Conservation (phyloP, 1,140 invertebrate genomes). For the Aethina tumida region DNA sequence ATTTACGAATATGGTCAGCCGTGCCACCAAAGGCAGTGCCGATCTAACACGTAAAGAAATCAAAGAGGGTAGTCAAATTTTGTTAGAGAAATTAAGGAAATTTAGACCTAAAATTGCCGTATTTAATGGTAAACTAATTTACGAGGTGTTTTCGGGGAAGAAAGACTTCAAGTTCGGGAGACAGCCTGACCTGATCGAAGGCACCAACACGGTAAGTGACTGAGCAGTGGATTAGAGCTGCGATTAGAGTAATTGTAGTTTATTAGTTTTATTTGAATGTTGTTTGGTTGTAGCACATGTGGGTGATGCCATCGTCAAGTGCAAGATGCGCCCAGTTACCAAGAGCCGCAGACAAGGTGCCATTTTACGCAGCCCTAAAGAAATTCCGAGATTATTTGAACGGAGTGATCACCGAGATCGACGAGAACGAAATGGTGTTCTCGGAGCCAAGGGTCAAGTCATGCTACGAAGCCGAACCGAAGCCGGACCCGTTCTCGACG, state of each 20-base stretch:
- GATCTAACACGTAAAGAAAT: conserved; percentile 95
- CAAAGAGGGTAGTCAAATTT: conserved; percentile 85
- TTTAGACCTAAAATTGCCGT: conserved; percentile 95
- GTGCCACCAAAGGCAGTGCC: conserved; percentile 90
- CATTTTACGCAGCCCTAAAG: conserved; percentile 90
- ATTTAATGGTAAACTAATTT: conserved; percentile 97
- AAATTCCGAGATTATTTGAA: conserved; percentile 93
- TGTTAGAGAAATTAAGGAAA: conserved; percentile 84
- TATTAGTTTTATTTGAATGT: neutral
- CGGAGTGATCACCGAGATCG: conserved; percentile 74
- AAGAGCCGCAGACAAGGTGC: conserved; percentile 91
- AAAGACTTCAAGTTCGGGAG: conserved; percentile 96
- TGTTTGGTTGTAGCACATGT: conserved; percentile 68
- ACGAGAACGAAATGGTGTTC: conserved; percentile 89
- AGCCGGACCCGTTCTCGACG: conserved; percentile 29
- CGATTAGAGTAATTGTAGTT: neutral
- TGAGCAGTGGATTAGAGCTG: conserved; percentile 12
- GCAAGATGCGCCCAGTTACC: conserved; percentile 92
- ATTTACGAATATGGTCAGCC: conserved; percentile 94
- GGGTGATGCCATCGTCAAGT: conserved; percentile 97
- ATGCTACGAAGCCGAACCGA: conserved; percentile 44
- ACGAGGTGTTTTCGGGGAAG: conserved; percentile 94
- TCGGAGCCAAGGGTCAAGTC: conserved; percentile 63
- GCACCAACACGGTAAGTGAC: conserved; percentile 81
- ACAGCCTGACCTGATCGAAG: conserved; percentile 84